Evolutionary conservation across 2,888 invertebrate genomes (phyloP), one percentile per base, ranked within the genome.

Genomic region (Melieria omissa): DNA sequence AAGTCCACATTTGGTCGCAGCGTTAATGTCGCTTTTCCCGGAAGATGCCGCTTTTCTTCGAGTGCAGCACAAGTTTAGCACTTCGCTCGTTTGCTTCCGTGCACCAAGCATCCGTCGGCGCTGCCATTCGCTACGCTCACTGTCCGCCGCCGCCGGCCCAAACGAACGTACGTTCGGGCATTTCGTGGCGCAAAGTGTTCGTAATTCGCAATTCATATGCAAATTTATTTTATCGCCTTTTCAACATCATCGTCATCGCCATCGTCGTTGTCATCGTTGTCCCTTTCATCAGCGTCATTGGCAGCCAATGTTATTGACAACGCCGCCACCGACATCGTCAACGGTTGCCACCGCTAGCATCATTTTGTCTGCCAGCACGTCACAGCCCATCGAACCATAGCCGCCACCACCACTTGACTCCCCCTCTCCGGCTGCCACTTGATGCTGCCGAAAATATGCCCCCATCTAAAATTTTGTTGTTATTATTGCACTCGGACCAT

Each of bases 121-220:
- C 29, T 29, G 29, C 29, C 29, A 29, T 29, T 29, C 29, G 29
- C 3, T 29, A 29, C 29, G 29, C 29, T 29, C 29, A 29, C 2
- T 3, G 29, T 29, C 29, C 3, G 29, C 29, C 3, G 29, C 29
- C 29, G 29, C 29, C 29, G 3, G 29, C 29, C 29, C 29, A 29
- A 29, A 29, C 29, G 29, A 29, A 29, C 29, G 29, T 29, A 29
- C 29, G 29, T 29, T 29, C 29, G 29, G 29, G 29, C 29, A 29
- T 29, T 29, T 29, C 29, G 29, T 29, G 29, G 29, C 29, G 29
- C 81, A 85, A 85, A 84, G 81, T 80, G 84, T 83, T 84, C 83
- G 85, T 86, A 86, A 86, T 86, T 86, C 85, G 80, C 85, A 82
- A 86, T 86, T 86, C 86, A 86, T 86, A 86, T 86, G 86, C 83